These are phyloP conservation scores for Sylvia borin DNA, from an alignment of 2,797 vertebrate genomes.

Conservation along the genomic window DNA sequence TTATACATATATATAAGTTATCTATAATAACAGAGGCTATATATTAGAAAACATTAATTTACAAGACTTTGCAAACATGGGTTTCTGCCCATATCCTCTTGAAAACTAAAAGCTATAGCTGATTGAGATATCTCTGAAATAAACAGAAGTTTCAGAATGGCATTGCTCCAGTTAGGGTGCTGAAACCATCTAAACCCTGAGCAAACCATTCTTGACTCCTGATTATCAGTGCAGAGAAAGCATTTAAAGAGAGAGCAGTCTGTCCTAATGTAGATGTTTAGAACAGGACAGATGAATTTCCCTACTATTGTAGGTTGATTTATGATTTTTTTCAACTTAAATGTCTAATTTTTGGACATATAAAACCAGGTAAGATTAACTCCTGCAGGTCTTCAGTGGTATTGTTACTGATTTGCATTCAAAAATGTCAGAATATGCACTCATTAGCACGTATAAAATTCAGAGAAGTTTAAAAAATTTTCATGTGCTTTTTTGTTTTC, in stretches of 20 bases:
- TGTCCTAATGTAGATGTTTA: not conserved
- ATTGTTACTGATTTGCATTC: not conserved
- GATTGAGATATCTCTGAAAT: not conserved
- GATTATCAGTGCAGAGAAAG: not conserved
- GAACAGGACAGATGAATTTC: not conserved
- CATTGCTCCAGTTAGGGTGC: not conserved
- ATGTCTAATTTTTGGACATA: not conserved
- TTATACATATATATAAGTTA: not conserved
- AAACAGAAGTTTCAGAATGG: not conserved
- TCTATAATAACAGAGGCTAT: not conserved
- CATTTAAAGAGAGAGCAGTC: not conserved
- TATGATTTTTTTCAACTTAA: not conserved
- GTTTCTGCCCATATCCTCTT: not conserved
- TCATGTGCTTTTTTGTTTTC: not conserved
- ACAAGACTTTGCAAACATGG: not conserved
- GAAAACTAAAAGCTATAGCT: not conserved
- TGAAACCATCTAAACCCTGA: not conserved
- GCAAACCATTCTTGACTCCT: not conserved
- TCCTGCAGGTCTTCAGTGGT: not conserved
- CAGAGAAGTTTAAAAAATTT: not conserved
- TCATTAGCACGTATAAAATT: not conserved
- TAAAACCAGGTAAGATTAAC: not conserved
- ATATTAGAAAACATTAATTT: not conserved
- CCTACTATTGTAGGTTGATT: not conserved
- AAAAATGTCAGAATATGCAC: not conserved